These are phyloP conservation scores for Crossaster papposus DNA, from an alignment of 53 echinoderm and acorn worm genomes.

Conservation along the genomic window DNA sequence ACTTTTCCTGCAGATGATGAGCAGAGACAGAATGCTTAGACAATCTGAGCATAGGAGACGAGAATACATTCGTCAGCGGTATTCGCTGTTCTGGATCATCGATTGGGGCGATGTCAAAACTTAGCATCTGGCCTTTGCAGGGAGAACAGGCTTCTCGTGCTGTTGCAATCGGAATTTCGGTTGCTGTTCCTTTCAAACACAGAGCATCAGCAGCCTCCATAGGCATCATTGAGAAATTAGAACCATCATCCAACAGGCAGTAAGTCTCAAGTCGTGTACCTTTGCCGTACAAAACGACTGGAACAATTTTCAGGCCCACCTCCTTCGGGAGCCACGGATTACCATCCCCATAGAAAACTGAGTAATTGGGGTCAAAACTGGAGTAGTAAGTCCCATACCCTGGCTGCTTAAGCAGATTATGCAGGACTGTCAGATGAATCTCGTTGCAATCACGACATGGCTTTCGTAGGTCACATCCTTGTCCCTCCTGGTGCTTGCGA, in stretches of 20 bases:
- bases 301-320: constrained; percentile 33
- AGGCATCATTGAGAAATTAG: constrained; percentile 19
- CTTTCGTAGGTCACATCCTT: not conserved
- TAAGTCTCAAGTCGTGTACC: no score
- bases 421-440: constrained; percentile 7
- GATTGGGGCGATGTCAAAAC: constrained; percentile 2
- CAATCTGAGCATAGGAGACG: constrained; percentile 14
- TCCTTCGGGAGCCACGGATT: constrained; percentile 18
- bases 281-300: not conserved
- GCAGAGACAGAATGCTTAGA: constrained; percentile 22
- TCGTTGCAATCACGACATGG: constrained; percentile 1
- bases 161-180: not conserved
- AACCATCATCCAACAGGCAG: not conserved
- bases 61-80: not conserved
- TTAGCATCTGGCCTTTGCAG: not conserved
- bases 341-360: constrained; percentile 16
- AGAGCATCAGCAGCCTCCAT: constrained; percentile 15
- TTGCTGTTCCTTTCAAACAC: not conserved
- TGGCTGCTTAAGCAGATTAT: constrained; percentile 5
- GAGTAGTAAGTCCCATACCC: constrained; percentile 3
- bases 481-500: constrained; percentile 5
- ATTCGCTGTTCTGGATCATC: not conserved
- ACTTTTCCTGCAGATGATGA: not conserved
- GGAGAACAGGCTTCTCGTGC: constrained; percentile 8
- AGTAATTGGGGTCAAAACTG: constrained; percentile 2